Evolutionary conservation across 2,888 invertebrate species (phyloP), one percentile per base, ranked within the genome.

Genomic region (Bombylius major): DNA sequence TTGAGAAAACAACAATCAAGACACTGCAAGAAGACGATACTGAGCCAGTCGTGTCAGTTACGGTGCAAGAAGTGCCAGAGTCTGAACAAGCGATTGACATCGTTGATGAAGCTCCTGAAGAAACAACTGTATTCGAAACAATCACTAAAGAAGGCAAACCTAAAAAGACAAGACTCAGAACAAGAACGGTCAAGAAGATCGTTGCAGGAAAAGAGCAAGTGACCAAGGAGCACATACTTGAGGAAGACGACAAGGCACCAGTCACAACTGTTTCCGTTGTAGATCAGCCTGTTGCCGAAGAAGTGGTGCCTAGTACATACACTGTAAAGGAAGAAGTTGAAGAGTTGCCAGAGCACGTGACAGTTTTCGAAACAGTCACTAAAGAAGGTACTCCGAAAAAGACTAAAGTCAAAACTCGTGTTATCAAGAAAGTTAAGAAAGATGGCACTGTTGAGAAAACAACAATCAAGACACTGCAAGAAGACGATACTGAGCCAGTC

Each of bases 361-460:
- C 72, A 42, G 65, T 77, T 2, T 69, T 73, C 3, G 77, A 78
- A 14, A 64, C 58, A 4, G 64, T 77, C 4, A 70, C 72, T 3
- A 76, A 64, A 42, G 68, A 69, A 56, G 70, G 69, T 2, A 70
- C 69, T 49, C 62, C 67, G 1, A 68, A 65, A 31, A 68, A 66
- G 61, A 69, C 65, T 7, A 67, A 66, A n/a, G 70, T 67, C 0
- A 71, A 70, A 9, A 76, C 69, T 52, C 71, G 71, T 0, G 62
- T 69, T 0, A 72, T 73, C 5, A 58, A 58, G 32, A 61, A 59
- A 53, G 11, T 11, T 4, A 52, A 52, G 9, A 58, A 56, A 46
- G 59, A 58, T 12, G 53, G 56, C 8, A 61, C 68, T 54, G 62
- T 64, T 51, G 66, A 69, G 64, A 61, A 65, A 4, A 67, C 68